Conservation (phyloP, 2,888 invertebrate species). For the Xanthorhoe spadicearia region DNA sequence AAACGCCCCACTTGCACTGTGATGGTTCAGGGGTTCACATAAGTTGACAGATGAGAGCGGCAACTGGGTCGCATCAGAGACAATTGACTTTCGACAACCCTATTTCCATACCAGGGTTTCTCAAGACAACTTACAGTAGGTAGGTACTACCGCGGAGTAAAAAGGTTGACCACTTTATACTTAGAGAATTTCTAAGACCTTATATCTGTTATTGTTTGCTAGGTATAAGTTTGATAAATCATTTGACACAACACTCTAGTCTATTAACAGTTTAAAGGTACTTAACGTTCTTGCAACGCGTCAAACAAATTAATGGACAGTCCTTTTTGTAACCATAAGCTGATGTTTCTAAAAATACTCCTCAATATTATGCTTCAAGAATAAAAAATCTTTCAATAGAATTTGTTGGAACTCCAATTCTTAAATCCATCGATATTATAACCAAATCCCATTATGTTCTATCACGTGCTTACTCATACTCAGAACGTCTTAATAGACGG, state of each 20-base stretch:
- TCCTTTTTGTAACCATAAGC: no score
- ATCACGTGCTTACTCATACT: conserved; percentile 23
- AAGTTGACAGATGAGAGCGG: conserved; percentile 53
- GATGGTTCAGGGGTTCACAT: conserved; percentile 66
- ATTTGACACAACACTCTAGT: no score
- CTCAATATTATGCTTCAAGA: no score
- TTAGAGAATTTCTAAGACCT: no score
- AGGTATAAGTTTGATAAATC: no score
- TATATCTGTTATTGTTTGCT: no score
- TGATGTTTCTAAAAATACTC: no score
- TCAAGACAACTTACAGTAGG: background rate
- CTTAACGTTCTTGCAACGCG: no score
- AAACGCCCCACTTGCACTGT: conserved; percentile 44
- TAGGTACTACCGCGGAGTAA: no score
- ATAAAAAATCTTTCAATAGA: background rate
- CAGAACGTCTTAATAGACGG: conserved; percentile 24
- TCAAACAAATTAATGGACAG: no score
- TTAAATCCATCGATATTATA: conserved; percentile 3
- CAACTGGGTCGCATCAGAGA: conserved; percentile 49
- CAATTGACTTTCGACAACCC: conserved; percentile 62
- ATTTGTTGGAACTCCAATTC: background rate
- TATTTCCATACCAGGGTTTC: conserved; percentile 49
- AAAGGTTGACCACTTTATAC: no score
- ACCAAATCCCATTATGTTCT: conserved; percentile 23
- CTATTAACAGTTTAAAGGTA: no score